Conservation (phyloP, 2,113 vertebrate species). For the Hiodon tergisus region DNA sequence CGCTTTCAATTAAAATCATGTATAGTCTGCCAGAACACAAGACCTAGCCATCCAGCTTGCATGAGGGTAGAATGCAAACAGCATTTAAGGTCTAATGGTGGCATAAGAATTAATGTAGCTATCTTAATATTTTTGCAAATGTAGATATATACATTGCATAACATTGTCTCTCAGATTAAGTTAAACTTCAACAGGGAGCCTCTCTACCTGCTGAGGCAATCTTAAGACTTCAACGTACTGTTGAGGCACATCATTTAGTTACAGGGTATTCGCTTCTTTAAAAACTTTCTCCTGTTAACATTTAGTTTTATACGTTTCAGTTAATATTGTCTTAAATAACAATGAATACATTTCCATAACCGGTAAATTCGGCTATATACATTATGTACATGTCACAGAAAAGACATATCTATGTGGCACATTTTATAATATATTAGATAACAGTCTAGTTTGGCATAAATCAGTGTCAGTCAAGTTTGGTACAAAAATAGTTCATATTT, state of each 20-base stretch:
- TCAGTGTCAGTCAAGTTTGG: conserved; percentile 75
- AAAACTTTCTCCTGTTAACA: conserved; percentile 94
- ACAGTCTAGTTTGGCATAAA: conserved; percentile 77
- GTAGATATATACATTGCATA: conserved; percentile 46
- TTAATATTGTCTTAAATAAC: conserved; percentile 96
- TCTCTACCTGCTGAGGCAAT: conserved; percentile 98
- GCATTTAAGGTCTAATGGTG: conserved; percentile 80
- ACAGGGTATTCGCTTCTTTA: conserved; percentile 84
- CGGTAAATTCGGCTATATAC: conserved; percentile 79
- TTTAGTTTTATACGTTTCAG: conserved; percentile 79
- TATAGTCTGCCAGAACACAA: conserved; percentile 75
- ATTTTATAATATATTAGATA: conserved; percentile 74
- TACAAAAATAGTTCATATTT: conserved; percentile 99
- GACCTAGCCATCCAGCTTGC: conserved; percentile 77
- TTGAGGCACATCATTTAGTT: conserved; percentile 95
- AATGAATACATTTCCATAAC: conserved; percentile 82
- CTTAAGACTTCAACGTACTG: conserved; percentile 96
- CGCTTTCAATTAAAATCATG: conserved; percentile 74
- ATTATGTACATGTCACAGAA: conserved; percentile 79
- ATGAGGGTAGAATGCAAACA: conserved; percentile 93
- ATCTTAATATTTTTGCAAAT: conserved; percentile 55
- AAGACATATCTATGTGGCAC: conserved; percentile 74
- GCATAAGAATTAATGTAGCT: conserved; percentile 57
- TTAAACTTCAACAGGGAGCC: conserved; percentile 92
- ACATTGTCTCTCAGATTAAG: conserved; percentile 68